Conservation (phyloP, 2,888 invertebrate species). For the Dicyrtomina minuta region DNA sequence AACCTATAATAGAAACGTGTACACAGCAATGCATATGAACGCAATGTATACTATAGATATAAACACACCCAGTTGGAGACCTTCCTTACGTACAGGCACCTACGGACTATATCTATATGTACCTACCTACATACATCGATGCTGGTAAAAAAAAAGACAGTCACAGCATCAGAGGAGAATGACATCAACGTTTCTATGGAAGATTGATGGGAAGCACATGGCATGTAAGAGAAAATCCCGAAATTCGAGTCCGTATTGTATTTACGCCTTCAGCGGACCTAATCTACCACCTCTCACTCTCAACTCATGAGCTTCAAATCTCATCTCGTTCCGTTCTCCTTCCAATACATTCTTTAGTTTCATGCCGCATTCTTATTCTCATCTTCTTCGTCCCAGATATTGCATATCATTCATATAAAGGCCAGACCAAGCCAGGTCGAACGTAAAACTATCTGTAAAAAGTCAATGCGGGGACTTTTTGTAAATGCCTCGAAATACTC, state of each 20-base stretch:
- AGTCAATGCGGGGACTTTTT: neutral
- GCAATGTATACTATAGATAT: neutral
- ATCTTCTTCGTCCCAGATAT: slow-evolving; percentile 1
- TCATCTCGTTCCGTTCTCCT: slow-evolving; percentile 28
- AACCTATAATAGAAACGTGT: neutral
- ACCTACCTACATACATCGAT: too few relatives aligned
- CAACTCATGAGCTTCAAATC: slow-evolving; percentile 17
- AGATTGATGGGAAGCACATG: slow-evolving; percentile 52
- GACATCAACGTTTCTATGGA: slow-evolving; percentile 49
- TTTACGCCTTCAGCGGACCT: slow-evolving; percentile 36
- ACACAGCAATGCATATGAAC: neutral
- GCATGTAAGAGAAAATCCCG: slow-evolving; percentile 43
- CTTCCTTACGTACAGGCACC: neutral
- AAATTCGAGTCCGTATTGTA: slow-evolving; percentile 48
- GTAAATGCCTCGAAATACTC: too few relatives aligned
- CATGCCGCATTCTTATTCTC: slow-evolving; percentile 29
- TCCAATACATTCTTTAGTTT: slow-evolving; percentile 14
- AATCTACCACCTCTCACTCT: slow-evolving; percentile 38
- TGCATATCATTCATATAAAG: slow-evolving; percentile 3
- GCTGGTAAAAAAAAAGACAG: slow-evolving; percentile 38
- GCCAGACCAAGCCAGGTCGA: too few relatives aligned
- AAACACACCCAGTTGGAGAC: neutral
- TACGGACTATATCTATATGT: neutral
- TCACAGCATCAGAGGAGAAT: slow-evolving; percentile 40
- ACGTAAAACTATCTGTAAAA: neutral